Conservation (phyloP, 1,140 invertebrate genomes). For the Formica exsecta region DNA sequence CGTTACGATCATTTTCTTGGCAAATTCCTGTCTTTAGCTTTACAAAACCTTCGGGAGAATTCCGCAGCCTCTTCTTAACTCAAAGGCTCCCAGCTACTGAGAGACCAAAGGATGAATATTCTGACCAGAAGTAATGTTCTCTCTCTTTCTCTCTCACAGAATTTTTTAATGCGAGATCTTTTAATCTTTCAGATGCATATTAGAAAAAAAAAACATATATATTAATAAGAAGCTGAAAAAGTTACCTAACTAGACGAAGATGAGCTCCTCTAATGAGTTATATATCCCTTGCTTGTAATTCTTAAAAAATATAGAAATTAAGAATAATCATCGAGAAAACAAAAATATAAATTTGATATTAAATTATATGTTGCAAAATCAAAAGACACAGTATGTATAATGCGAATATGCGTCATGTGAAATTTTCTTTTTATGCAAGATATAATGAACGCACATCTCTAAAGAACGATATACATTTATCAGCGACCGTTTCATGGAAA, state of each 20-base stretch:
- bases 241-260: background rate
- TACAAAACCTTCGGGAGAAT: too few species aligned
- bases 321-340: background rate
- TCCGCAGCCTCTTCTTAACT: too few species aligned
- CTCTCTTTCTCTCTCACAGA: too few species aligned
- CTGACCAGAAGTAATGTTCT: too few species aligned
- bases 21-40: too few species aligned
- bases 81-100: too few species aligned
- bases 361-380: background rate
- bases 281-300: background rate
- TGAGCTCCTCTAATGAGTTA: background rate
- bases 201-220: too few species aligned
- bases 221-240: background rate
- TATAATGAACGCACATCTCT: background rate
- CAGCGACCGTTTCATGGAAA: background rate
- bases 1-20: too few species aligned
- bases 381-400: background rate
- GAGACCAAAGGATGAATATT: too few species aligned
- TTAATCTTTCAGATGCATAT: too few species aligned
- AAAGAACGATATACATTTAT: conserved; percentile 35
- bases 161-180: too few species aligned
- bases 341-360: conserved; percentile 5
- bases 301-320: background rate
- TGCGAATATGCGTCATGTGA: too few species aligned
- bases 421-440: background rate